Base-by-base conservation (phyloP, 2,113 vertebrate species). In the Cervus canadensis region DNA sequence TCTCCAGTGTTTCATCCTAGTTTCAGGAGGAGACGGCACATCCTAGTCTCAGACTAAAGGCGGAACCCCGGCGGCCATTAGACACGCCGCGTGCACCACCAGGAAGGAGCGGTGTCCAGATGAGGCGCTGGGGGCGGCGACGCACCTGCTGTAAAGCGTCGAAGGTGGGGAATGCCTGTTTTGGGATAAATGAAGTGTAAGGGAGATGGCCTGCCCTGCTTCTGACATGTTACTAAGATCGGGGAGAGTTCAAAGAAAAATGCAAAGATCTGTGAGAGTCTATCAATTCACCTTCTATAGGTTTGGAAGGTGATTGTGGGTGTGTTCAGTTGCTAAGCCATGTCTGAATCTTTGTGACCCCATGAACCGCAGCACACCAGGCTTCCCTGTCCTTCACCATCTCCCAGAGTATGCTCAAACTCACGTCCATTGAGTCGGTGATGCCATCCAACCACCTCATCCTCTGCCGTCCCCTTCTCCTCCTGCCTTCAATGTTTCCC, bases 81-180 rank as follows among this genome's bases (percentile, higher is more conserved):
- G 52, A 48, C 16, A 30, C 60, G 3, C 23, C 48, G 5, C 5
- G 25, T 5, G 2, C 1, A 1, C 43, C 10, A 4, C 30, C 7
- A 19, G 89, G 54, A n/a, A 33, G 40, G 4, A 40, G 5, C 40
- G 11, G 19, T 1, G 15, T 36, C 21, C 16, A 0, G 9, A 1
- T 7, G 30, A 57, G 25, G 5, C 21, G 3, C 30, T 11, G 13
- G 2, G 26, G 28, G 48, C 12, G 2, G 19, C 40, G 8, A 19
- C 3, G 8, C 15, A 7, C 2, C 36, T 19, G 7, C 45, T 6
- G 43, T 15, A 59, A 64, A 48, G 19, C 36, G 13, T 71, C 52
- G 3, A 36, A 6, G 7, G 36, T 15, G 36, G 54, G 76, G 64
- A 30, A 8, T 25, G 7, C 15, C 9, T n/a, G 16, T 14, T 3